phyloP scores from a whole-genome alignment of 1,140 invertebrate genomes.

The Drosophila santomea region DNA sequence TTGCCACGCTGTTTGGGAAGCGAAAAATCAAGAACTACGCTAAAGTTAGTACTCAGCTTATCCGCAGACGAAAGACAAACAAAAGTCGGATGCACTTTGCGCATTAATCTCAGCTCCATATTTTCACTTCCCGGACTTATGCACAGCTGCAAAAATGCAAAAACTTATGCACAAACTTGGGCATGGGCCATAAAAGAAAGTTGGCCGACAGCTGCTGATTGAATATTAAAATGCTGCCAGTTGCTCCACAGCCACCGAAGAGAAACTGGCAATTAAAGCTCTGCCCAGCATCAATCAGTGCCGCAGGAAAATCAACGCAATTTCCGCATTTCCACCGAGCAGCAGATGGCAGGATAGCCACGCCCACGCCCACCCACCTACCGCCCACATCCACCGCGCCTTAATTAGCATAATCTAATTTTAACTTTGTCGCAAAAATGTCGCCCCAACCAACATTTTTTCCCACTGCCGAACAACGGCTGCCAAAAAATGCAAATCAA shows the following conservation, averaged over 20 bases:
- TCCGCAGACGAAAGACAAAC: slow-evolving; percentile 56
- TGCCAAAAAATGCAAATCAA: slow-evolving; percentile 82
- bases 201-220: slow-evolving; percentile 71
- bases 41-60: slow-evolving; percentile 47
- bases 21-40: slow-evolving; percentile 12
- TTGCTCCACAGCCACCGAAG: not conserved
- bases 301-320: slow-evolving; percentile 30
- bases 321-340: not conserved
- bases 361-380: not conserved
- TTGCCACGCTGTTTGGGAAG: slow-evolving; percentile 45
- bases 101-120: slow-evolving; percentile 57
- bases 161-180: slow-evolving; percentile 43
- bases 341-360: not conserved
- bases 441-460: slow-evolving; percentile 10
- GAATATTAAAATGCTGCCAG: slow-evolving; percentile 73
- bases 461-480: slow-evolving; percentile 11
- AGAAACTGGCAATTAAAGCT: slow-evolving; percentile 58
- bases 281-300: slow-evolving; percentile 67
- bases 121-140: not conserved
- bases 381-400: slow-evolving; percentile 35
- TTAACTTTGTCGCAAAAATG: slow-evolving; percentile 67
- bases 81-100: slow-evolving; percentile 52
- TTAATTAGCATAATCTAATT: slow-evolving; percentile 84
- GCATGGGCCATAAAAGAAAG: slow-evolving; percentile 62
- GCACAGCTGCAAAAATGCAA: slow-evolving; percentile 2